These are phyloP conservation scores for Phymorhynchus buccinoides DNA, from an alignment of 1,140 invertebrate genomes.

Conservation along the genomic window DNA sequence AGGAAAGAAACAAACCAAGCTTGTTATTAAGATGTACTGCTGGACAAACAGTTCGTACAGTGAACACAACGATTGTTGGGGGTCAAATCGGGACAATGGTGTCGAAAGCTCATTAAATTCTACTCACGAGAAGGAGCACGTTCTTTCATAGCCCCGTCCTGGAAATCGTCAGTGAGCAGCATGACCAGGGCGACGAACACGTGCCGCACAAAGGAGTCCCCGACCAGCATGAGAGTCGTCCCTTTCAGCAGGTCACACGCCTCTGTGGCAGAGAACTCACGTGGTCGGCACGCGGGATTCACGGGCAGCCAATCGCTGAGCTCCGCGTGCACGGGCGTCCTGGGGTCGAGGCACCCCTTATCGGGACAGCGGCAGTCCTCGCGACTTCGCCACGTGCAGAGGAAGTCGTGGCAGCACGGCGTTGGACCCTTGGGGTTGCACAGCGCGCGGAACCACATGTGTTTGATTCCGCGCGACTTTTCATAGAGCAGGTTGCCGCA, in stretches of 20 bases:
- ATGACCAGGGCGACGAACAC: constrained; percentile 42
- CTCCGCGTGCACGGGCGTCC: constrained; percentile 44
- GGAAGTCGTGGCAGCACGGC: constrained; percentile 38
- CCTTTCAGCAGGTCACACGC: constrained; percentile 38
- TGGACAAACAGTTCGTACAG: too few relatives aligned
- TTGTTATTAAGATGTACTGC: too few relatives aligned
- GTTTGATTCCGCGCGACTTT: background rate
- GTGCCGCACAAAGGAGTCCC: constrained; percentile 50
- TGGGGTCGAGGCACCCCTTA: constrained; percentile 44
- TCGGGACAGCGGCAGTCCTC: constrained; percentile 35
- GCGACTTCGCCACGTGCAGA: background rate
- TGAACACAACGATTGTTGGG: too few relatives aligned
- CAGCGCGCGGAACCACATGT: constrained; percentile 44
- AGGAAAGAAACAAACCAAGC: too few relatives aligned
- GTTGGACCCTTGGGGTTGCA: constrained; percentile 42
- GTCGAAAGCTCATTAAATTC: too few relatives aligned
- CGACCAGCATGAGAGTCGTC: constrained; percentile 31
- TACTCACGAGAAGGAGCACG: constrained; percentile 16
- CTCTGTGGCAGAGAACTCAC: background rate
- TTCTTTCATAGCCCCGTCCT: constrained; percentile 40
- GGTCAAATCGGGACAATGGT: too few relatives aligned
- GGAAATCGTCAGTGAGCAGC: constrained; percentile 33
- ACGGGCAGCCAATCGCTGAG: constrained; percentile 38
- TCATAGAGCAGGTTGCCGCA: constrained; percentile 44
- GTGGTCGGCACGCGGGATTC: constrained; percentile 1